phyloP scores from a whole-genome alignment of 2,797 vertebrate genomes.

The Eulemur albifrons region DNA sequence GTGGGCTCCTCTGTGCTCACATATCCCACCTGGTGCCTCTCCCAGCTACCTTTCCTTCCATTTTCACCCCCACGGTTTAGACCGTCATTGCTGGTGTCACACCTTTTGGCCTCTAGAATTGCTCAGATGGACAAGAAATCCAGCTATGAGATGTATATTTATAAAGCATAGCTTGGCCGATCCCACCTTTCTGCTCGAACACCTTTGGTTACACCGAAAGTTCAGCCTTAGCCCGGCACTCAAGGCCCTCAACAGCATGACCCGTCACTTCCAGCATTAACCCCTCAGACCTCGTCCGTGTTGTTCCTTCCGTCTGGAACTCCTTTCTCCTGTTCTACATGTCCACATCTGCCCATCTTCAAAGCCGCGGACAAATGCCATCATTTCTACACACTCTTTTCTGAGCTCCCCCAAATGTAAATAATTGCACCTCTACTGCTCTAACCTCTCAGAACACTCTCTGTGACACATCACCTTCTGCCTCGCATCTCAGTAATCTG shows the following conservation, averaged over 20 bases:
- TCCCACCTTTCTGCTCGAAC: not conserved
- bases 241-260: not conserved
- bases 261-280: not conserved
- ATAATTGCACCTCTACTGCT: not conserved
- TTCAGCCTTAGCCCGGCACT: not conserved
- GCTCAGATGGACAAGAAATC: not conserved
- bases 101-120: not conserved
- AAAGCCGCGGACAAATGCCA: not conserved
- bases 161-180: not conserved
- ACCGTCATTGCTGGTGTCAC: not conserved
- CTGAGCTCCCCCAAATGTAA: not conserved
- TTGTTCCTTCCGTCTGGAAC: not conserved
- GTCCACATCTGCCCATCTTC: not conserved
- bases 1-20: not conserved
- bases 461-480: not conserved
- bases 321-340: not conserved
- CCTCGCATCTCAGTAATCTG: not conserved
- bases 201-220: not conserved
- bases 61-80: not conserved
- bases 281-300: not conserved
- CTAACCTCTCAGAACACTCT: not conserved
- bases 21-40: not conserved
- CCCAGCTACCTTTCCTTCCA: not conserved
- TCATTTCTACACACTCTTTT: not conserved
- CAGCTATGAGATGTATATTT: not conserved